Evolutionary conservation across 2,888 invertebrate genomes (phyloP).

Genomic region (Diloba caeruleocephala): DNA sequence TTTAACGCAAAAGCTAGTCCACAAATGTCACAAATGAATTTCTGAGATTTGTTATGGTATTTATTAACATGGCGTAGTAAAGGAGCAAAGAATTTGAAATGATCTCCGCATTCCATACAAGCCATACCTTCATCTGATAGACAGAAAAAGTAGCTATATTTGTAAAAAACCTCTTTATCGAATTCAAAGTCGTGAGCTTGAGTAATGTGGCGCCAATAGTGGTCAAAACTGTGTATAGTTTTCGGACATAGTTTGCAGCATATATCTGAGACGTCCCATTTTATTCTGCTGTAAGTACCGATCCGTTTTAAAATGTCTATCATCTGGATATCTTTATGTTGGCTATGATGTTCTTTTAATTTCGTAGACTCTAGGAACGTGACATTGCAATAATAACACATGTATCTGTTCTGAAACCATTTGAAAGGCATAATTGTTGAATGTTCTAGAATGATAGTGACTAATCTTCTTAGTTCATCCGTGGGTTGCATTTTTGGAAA

Average conservation of each 20-base stretch:
- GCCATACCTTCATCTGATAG: conserved; percentile 61
- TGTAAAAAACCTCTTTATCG: conserved; percentile 48
- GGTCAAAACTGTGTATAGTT: conserved; percentile 48
- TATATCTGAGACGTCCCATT: conserved; percentile 67
- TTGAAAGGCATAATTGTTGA: conserved; percentile 63
- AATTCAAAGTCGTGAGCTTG: conserved; percentile 51
- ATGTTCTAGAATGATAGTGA: conserved; percentile 45
- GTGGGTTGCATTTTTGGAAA: not conserved
- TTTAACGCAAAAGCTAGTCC: conserved; percentile 63
- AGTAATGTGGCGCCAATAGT: conserved; percentile 54
- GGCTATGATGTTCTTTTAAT: conserved; percentile 26
- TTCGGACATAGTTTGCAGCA: conserved; percentile 65
- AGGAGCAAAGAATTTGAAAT: conserved; percentile 65
- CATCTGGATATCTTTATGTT: conserved; percentile 18
- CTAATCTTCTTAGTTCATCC: conserved; percentile 30
- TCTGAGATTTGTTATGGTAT: conserved; percentile 55
- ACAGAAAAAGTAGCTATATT: conserved; percentile 55
- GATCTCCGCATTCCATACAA: conserved; percentile 62
- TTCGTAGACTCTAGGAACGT: conserved; percentile 23
- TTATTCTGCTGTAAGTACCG: conserved; percentile 54
- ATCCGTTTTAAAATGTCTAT: conserved; percentile 9
- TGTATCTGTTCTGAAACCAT: conserved; percentile 57
- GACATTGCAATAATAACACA: conserved; percentile 62
- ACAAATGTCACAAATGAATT: conserved; percentile 66
- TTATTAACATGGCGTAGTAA: conserved; percentile 63